A percentile compares a stretch with the other conserved stretches of the same genome.
Conservation (phyloP, 2,888 invertebrate species). For the Apotomis capreana region DNA sequence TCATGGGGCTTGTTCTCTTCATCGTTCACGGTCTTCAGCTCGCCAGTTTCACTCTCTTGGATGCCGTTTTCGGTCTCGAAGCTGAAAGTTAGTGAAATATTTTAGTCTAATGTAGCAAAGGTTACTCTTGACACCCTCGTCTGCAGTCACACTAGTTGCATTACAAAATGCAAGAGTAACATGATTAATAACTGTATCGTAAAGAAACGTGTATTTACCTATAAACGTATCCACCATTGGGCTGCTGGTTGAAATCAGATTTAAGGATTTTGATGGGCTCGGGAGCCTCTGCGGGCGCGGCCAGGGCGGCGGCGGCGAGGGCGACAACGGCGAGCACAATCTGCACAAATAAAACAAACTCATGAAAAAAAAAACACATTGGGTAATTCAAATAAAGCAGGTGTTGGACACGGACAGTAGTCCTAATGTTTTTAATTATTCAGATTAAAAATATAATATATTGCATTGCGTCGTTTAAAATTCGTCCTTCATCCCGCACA, state of each 20-base stretch:
- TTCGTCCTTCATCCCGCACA: no score
- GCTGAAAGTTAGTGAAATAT: slow-evolving; percentile 52
- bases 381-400: no score
- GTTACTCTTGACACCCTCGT: slow-evolving; percentile 45
- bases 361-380: neutral
- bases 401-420: no score
- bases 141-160: neutral
- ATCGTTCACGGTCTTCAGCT: slow-evolving; percentile 67
- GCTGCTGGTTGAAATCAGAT: slow-evolving; percentile 55
- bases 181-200: slow-evolving; percentile 38
- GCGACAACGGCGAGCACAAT: slow-evolving; percentile 61
- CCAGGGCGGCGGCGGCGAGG: slow-evolving; percentile 63
- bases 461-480: no score
- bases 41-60: slow-evolving; percentile 77
- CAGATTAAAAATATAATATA: no score
- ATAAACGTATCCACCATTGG: slow-evolving; percentile 63
- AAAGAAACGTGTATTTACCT: slow-evolving; percentile 43
- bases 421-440: no score
- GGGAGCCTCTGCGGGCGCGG: slow-evolving; percentile 53
- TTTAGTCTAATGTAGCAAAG: slow-evolving; percentile 19
- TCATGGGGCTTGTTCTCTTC: slow-evolving; percentile 82
- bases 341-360: slow-evolving; percentile 45
- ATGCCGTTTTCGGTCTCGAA: slow-evolving; percentile 84
- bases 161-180: slow-evolving; percentile 39
- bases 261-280: slow-evolving; percentile 56